Percentiles rank a stretch among this genome's conserved stretches.
phyloP scores from a whole-genome alignment of 2,797 vertebrate species.

The Denticeps clupeoides region DNA sequence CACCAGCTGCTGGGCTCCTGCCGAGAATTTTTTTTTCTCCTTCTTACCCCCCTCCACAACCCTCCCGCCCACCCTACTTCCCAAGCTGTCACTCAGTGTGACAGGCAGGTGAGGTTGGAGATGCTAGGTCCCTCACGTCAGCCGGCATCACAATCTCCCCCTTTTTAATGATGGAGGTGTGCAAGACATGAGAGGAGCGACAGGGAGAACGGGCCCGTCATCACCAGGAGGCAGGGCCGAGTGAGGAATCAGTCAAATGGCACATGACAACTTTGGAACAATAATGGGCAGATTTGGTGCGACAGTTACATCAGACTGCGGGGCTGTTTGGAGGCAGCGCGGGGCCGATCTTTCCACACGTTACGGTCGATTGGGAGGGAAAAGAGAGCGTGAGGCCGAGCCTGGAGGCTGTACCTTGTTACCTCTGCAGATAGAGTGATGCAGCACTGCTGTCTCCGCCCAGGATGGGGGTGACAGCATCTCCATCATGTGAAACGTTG shows the following conservation, averaged over 20 bases:
- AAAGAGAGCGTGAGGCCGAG: no score
- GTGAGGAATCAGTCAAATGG: constrained; percentile 24
- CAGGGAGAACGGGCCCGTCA: constrained; percentile 12
- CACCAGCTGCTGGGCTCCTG: constrained; percentile 48
- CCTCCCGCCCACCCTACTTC: constrained; percentile 10
- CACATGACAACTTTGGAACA: constrained; percentile 26
- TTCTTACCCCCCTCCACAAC: constrained; percentile 19
- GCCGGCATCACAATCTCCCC: constrained; percentile 42
- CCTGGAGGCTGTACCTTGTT: no score
- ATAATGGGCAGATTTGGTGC: constrained; percentile 37
- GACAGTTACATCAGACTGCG: constrained; percentile 8
- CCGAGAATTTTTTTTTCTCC: constrained; percentile 6
- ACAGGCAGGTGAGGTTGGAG: constrained; percentile 48
- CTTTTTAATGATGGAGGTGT: constrained; percentile 30
- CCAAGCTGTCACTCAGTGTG: constrained; percentile 53
- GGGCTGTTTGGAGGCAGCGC: constrained; percentile 10
- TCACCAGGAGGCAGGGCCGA: not conserved
- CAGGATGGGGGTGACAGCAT: no score
- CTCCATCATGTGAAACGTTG: no score
- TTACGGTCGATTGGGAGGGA: no score
- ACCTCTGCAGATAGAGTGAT: no score
- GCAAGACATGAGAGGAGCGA: constrained; percentile 21
- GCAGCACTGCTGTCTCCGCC: no score
- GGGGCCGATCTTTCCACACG: no score
- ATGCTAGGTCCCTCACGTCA: constrained; percentile 38